These are phyloP conservation scores for Ciconia stormi DNA, from an alignment of 2,113 vertebrate genomes.

Conservation along the genomic window DNA sequence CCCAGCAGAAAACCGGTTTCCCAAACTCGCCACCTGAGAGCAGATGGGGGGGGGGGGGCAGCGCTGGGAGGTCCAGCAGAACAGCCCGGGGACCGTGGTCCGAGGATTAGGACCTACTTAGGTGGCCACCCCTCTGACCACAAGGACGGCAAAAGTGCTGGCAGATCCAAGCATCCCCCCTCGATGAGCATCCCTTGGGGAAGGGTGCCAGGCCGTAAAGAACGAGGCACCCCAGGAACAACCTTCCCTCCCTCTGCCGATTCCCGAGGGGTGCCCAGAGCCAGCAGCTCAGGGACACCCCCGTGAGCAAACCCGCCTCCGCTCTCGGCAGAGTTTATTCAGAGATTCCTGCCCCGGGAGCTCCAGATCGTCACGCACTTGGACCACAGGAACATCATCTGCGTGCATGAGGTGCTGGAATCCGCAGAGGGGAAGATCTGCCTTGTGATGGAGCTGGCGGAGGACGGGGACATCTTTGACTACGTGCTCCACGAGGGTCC, in stretches of 20 bases:
- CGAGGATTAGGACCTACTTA: no score
- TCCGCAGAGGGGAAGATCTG: slow-evolving; percentile 62
- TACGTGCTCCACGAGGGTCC: slow-evolving; percentile 61
- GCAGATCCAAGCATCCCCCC: not conserved
- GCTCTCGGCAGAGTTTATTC: slow-evolving; percentile 67
- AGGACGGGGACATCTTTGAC: slow-evolving; percentile 76
- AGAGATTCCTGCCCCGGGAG: slow-evolving; percentile 75
- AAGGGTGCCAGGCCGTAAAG: accelerated
- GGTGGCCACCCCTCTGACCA: accelerated
- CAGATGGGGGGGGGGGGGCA: accelerated
- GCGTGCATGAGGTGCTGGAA: slow-evolving; percentile 69
- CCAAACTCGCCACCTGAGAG: not conserved
- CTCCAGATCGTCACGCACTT: slow-evolving; percentile 66
- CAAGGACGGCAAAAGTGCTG: accelerated
- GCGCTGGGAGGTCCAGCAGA: not conserved
- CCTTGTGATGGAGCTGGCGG: slow-evolving; percentile 78
- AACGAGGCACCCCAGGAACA: accelerated
- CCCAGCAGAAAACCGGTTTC: not conserved
- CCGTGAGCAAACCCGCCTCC: not conserved
- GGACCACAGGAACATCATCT: slow-evolving; percentile 77
- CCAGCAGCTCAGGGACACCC: accelerated
- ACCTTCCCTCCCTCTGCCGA: not conserved
- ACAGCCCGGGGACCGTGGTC: accelerated
- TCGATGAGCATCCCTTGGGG: accelerated
- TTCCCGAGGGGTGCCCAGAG: no score